A percentile compares a stretch with the other conserved stretches of the same genome.
Conservation (phyloP, 2,888 invertebrate genomes). For the Melieria crassipennis region DNA sequence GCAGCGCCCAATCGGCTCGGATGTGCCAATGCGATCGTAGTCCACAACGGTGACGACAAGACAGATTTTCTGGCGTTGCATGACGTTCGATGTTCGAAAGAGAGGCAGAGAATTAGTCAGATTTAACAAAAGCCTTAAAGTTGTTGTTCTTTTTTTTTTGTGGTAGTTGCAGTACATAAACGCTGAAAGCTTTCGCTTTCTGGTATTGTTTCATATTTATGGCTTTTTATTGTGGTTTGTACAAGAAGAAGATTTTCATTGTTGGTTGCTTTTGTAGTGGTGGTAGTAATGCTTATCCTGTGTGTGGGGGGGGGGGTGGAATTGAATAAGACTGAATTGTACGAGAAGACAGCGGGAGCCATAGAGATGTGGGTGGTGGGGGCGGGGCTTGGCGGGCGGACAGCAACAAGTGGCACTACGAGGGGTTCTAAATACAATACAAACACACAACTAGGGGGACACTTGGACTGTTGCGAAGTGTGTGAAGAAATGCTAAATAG, state of each 20-base stretch:
- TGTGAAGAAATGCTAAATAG: too few relatives aligned
- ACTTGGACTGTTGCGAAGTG: too few relatives aligned
- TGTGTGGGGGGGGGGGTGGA: constrained; percentile 5
- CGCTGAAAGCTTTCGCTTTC: neutral
- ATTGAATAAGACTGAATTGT: constrained; percentile 5
- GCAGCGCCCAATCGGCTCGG: constrained; percentile 98
- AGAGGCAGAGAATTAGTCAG: constrained; percentile 20
- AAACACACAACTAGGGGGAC: too few relatives aligned
- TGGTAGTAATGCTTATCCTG: constrained; percentile 3
- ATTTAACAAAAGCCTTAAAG: neutral
- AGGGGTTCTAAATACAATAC: too few relatives aligned
- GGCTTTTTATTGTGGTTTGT: constrained; percentile 23
- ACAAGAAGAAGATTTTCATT: constrained; percentile 32
- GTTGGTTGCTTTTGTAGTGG: constrained; percentile 24
- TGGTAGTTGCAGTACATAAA: neutral
- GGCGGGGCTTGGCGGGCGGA: too few relatives aligned
- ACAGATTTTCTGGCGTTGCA: constrained; percentile 87
- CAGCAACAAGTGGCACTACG: too few relatives aligned
- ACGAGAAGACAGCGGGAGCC: too few relatives aligned
- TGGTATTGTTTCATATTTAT: neutral
- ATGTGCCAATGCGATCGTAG: constrained; percentile 99
- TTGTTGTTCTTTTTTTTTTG: neutral
- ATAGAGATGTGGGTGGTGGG: too few relatives aligned
- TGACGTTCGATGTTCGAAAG: neutral
- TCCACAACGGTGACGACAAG: constrained; percentile 99